Evolutionary conservation across 2,888 invertebrate species (phyloP).

Genomic region (Tinea trinotella): DNA sequence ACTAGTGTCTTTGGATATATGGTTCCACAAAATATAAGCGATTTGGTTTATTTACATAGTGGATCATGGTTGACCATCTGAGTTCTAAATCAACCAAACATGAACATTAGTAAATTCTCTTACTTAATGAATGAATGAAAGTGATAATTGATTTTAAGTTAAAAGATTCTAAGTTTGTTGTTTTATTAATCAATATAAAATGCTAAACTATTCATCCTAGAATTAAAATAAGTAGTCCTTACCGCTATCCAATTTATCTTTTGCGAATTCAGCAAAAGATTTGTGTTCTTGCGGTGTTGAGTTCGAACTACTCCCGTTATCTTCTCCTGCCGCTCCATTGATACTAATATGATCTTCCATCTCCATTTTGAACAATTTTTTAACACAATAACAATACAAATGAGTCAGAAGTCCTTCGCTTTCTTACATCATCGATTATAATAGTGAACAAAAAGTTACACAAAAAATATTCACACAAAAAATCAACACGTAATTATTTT

Average conservation of each 20-base stretch:
- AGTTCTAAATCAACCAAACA: no score
- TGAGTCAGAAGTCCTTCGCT: slow-evolving; percentile 38
- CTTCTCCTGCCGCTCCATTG: slow-evolving; percentile 50
- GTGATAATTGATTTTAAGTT: no score
- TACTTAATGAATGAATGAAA: no score
- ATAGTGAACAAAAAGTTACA: slow-evolving; percentile 27
- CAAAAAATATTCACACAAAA: neutral
- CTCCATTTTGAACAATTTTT: slow-evolving; percentile 40
- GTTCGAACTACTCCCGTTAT: slow-evolving; percentile 54
- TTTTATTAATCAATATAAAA: no score
- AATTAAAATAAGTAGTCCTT: slow-evolving; percentile 25
- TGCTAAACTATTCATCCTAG: no score
- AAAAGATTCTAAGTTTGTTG: no score
- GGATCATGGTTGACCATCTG: no score
- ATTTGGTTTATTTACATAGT: no score
- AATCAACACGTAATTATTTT: neutral
- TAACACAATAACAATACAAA: slow-evolving; percentile 32
- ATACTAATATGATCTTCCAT: slow-evolving; percentile 40
- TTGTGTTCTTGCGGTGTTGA: slow-evolving; percentile 63
- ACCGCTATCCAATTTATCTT: slow-evolving; percentile 66
- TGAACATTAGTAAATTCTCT: no score
- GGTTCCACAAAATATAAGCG: no score
- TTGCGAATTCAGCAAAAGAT: slow-evolving; percentile 63
- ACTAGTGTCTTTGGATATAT: no score
- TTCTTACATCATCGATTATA: slow-evolving; percentile 68